phyloP scores from a whole-genome alignment of 2,113 vertebrate species.

The Catagonus wagneri region DNA sequence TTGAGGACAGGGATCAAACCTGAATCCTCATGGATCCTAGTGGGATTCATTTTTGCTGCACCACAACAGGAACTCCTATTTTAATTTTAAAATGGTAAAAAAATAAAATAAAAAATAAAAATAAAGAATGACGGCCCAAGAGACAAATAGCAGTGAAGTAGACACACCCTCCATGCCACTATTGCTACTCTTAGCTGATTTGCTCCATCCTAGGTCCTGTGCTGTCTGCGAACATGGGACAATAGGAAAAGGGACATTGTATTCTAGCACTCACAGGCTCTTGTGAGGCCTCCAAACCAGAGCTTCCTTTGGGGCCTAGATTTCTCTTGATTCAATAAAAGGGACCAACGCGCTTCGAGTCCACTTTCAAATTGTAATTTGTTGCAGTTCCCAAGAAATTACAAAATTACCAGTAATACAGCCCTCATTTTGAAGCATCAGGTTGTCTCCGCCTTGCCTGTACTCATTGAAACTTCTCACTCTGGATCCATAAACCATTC shows the following conservation, averaged over 20 bases:
- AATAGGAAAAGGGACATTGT: not conserved
- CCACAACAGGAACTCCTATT: not conserved
- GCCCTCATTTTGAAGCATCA: not conserved
- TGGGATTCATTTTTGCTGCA: too few relatives aligned
- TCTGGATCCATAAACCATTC: not conserved
- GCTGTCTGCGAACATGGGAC: not conserved
- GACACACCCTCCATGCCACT: not conserved
- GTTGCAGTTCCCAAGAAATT: constrained; percentile 63
- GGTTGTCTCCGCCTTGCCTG: not conserved
- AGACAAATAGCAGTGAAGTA: not conserved
- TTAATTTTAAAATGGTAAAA: not conserved
- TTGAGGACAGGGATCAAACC: too few relatives aligned
- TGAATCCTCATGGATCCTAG: too few relatives aligned
- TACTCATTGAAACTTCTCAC: not conserved
- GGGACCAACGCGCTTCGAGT: constrained; percentile 16
- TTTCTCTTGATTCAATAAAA: constrained; percentile 46
- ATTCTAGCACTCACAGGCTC: not conserved
- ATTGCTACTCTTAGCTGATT: not conserved
- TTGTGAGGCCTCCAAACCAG: not conserved
- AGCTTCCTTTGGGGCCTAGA: not conserved
- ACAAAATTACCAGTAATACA: constrained; percentile 49
- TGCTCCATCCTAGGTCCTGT: not conserved
- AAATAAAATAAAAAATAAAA: not conserved
- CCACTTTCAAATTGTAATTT: constrained; percentile 53
- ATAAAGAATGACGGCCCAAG: not conserved